Conservation (phyloP, 1,140 invertebrate genomes). For the Pseudomyrmex dendroicus region DNA sequence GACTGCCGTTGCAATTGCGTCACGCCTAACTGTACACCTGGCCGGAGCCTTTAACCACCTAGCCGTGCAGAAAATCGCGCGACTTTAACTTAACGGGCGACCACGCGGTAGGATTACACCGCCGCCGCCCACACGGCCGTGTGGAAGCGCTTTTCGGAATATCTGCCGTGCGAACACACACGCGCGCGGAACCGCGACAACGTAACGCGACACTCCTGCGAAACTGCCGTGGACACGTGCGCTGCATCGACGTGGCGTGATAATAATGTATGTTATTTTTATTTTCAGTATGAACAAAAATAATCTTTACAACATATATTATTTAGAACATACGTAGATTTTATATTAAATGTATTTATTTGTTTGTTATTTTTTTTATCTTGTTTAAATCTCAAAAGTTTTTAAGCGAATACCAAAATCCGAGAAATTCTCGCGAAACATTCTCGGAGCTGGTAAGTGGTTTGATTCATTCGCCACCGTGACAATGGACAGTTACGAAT, state of each 20-base stretch:
- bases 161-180: conserved; percentile 47
- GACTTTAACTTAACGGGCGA: conserved; percentile 59
- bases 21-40: conserved; percentile 73
- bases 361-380: too few relatives aligned
- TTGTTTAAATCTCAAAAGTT: too few relatives aligned
- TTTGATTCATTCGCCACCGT: conserved; percentile 4
- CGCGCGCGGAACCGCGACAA: not conserved
- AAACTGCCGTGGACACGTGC: conserved; percentile 1
- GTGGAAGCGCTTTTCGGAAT: conserved; percentile 68
- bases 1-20: conserved; percentile 70
- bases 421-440: not conserved
- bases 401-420: too few relatives aligned
- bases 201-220: conserved; percentile 26
- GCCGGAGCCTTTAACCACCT: conserved; percentile 28
- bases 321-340: too few relatives aligned
- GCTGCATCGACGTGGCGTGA: not conserved
- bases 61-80: conserved; percentile 40
- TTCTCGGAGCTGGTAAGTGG: not conserved
- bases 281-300: too few relatives aligned
- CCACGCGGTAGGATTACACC: conserved; percentile 61
- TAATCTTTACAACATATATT: too few relatives aligned
- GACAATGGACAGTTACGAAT: conserved; percentile 48
- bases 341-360: too few relatives aligned
- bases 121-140: conserved; percentile 62
- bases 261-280: too few relatives aligned